A percentile compares a stretch with the other conserved stretches of the same genome.
These are phyloP conservation scores for Tinea trinotella DNA, from an alignment of 2,888 invertebrate genomes.

Conservation along the genomic window DNA sequence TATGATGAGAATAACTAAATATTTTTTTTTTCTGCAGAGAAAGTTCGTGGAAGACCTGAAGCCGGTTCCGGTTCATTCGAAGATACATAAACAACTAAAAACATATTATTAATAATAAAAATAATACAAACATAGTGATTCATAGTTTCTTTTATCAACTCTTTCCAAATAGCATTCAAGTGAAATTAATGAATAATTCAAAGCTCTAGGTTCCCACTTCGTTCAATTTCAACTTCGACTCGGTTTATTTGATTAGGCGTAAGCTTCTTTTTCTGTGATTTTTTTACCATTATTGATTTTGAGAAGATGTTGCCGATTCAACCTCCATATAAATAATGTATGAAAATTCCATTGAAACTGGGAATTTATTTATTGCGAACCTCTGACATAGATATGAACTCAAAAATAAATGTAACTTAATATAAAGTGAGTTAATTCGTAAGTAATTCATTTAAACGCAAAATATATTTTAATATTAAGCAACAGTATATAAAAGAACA, in stretches of 20 bases:
- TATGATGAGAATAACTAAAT: neutral
- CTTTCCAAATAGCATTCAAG: slow-evolving; percentile 25
- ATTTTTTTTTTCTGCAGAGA: neutral
- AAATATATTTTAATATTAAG: neutral
- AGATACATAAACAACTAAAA: neutral
- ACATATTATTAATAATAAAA: neutral
- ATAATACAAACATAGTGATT: neutral
- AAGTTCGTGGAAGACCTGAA: neutral
- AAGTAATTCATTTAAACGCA: no score
- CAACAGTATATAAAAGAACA: no score
- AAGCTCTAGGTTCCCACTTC: slow-evolving; percentile 31
- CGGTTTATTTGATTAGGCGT: slow-evolving; percentile 42
- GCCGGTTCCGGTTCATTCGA: neutral
- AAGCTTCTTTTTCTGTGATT: slow-evolving; percentile 29
- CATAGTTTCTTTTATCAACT: slow-evolving; percentile 5
- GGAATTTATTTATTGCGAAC: slow-evolving; percentile 32
- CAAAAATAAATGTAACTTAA: neutral
- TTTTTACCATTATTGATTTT: slow-evolving; percentile 34
- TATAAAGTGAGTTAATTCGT: no score
- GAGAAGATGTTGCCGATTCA: slow-evolving; percentile 32
- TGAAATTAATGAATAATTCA: slow-evolving; percentile 44
- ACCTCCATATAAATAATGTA: slow-evolving; percentile 39
- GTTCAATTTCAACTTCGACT: slow-evolving; percentile 41
- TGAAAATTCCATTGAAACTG: slow-evolving; percentile 27
- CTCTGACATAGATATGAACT: slow-evolving; percentile 21